Base-by-base conservation (phyloP, 2,113 vertebrate genomes). In the Gasterosteus nipponicus region DNA sequence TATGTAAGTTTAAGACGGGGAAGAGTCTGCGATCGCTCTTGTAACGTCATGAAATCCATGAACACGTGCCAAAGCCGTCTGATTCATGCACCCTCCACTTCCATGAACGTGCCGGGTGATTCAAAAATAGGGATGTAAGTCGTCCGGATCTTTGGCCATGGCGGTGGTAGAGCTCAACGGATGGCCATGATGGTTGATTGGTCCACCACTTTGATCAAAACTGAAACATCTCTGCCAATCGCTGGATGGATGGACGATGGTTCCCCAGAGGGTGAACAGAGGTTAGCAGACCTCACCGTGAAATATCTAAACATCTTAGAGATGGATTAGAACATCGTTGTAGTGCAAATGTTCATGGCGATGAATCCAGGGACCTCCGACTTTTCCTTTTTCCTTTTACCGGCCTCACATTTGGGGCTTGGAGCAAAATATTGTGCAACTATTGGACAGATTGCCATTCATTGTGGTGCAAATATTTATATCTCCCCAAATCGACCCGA, bases 1-100 rank as follows among this genome's bases (percentile, higher is more conserved):
- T 35, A 59, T 29, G 63, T 47, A 58, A 14, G 72, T 82, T 82
- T 78, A 74, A 49, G 78, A 77, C 29, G 1, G 46, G 44, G 66
- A 41, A 58, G 53, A 66, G 29, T 73, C 44, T 1, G 78, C 73
- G 78, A 79, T 85, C 70, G 73, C 53, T 73, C 68, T 61, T 78
- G 84, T 79, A 84, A 80, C 66, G 66, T 42, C 18, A 22, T 49
- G 14, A 2, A 2, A 29, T 41, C 42, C 31, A 19, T 33, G 41
- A 41, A 46, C 11, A 41, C 35, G 4, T n/a, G 15, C n/a, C 3
- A 10, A 63, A 63, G 46, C 14, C 47, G 46, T 46, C 11, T 33
- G 14, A 10, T n/a, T 31, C 41, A 53, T 60, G 16, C 22, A 60
- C 11, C 33, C 11, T 31, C 19, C 15, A 5, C 19, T 46, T 65